Percentiles rank a stretch among this genome's conserved stretches.
Evolutionary conservation across 2,797 vertebrate species (phyloP).

Genomic region (Phalanger gymnotis): DNA sequence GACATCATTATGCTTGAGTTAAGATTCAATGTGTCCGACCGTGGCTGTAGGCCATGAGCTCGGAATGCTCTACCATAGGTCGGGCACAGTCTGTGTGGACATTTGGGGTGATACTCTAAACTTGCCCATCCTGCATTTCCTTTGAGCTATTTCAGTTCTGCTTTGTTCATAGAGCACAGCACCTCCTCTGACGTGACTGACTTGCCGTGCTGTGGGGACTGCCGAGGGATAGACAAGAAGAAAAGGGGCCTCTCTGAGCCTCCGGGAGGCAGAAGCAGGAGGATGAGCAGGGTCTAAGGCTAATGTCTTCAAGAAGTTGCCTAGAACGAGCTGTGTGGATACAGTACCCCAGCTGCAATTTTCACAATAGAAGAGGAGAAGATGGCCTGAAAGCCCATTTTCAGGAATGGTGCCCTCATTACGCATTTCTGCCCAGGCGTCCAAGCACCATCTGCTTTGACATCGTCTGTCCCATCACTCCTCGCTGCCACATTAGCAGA

Average conservation of each 20-base stretch:
- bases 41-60: too few species aligned
- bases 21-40: too few species aligned
- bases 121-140: too few species aligned
- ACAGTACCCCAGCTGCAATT: neutral
- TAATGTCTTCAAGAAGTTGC: neutral
- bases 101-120: too few species aligned
- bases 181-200: too few species aligned
- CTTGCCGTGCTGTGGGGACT: rapidly evolving
- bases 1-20: too few species aligned
- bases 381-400: neutral
- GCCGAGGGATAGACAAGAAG: neutral
- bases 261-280: neutral
- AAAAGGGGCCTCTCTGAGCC: neutral
- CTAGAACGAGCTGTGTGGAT: neutral
- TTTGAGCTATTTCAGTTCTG: too few species aligned
- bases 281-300: neutral
- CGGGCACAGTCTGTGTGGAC: too few species aligned
- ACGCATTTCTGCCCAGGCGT: constrained; percentile 18
- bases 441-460: constrained; percentile 61
- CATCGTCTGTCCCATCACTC: neutral
- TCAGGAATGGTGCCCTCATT: neutral
- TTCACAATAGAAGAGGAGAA: neutral
- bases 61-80: too few species aligned
- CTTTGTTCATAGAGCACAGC: too few species aligned
- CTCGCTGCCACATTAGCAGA: constrained; percentile 41